Conservation (phyloP, 2,888 invertebrate genomes). For the Caenorhabditis auriculariae region DNA sequence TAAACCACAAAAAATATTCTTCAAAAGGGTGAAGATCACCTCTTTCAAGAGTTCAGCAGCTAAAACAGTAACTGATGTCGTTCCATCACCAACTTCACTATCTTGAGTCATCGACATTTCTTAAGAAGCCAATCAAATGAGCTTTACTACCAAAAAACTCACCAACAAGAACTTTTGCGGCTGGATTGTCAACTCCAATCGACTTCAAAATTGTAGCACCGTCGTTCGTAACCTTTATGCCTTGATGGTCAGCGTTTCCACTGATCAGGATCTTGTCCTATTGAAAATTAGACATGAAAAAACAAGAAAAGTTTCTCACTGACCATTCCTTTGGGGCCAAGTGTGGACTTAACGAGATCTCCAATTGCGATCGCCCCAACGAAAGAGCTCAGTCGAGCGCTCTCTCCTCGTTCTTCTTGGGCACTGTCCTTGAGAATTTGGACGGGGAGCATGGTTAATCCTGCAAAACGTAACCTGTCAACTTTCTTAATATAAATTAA, state of each 20-base stretch:
- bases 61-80: slow-evolving; percentile 95
- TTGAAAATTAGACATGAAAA: slow-evolving; percentile 6
- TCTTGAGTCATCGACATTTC: slow-evolving; percentile 98
- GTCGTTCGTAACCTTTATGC: slow-evolving; percentile 94
- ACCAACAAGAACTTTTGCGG: slow-evolving; percentile 93
- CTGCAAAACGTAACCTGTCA: not conserved
- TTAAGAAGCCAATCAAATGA: slow-evolving; percentile 49
- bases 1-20: not conserved
- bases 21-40: not conserved
- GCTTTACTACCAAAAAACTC: slow-evolving; percentile 38
- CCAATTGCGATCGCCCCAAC: slow-evolving; percentile 98
- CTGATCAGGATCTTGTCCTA: slow-evolving; percentile 70
- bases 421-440: slow-evolving; percentile 92
- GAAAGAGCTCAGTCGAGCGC: slow-evolving; percentile 94
- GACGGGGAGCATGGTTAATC: slow-evolving; percentile 64
- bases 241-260: slow-evolving; percentile 60
- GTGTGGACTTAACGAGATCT: slow-evolving; percentile 93
- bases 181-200: slow-evolving; percentile 96
- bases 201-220: slow-evolving; percentile 96
- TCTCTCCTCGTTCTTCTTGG: slow-evolving; percentile 95
- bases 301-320: slow-evolving; percentile 21
- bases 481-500: not conserved
- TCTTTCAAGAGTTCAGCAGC: slow-evolving; percentile 88
- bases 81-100: slow-evolving; percentile 99
- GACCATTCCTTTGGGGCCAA: slow-evolving; percentile 97